Evolutionary conservation across 2,797 vertebrate species (phyloP).

Genomic region (Glossophaga mutica): DNA sequence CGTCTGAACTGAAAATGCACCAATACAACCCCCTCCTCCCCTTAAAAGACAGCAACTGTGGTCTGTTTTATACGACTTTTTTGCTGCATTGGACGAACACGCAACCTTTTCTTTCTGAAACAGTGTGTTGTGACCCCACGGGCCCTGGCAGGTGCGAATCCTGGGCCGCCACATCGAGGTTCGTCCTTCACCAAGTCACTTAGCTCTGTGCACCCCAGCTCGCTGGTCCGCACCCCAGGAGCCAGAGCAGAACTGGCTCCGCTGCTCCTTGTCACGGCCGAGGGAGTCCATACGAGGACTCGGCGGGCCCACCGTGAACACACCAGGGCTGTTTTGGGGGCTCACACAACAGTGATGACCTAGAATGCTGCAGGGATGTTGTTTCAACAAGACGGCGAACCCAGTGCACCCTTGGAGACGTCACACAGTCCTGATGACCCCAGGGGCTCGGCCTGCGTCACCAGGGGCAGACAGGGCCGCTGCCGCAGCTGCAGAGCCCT

Average conservation of each 20-base stretch:
- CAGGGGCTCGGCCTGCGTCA: background rate
- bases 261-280: background rate
- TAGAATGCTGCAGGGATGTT: background rate
- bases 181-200: too few species aligned
- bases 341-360: background rate
- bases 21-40: too few species aligned
- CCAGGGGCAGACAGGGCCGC: too few species aligned
- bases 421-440: accelerated
- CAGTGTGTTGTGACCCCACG: accelerated
- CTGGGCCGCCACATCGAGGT: background rate
- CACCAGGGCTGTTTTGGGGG: background rate
- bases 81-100: accelerated
- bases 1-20: background rate
- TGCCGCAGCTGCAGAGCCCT: background rate
- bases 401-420: too few species aligned
- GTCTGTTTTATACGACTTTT: background rate
- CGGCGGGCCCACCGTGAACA: background rate
- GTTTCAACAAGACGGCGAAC: background rate
- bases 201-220: background rate
- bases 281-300: background rate
- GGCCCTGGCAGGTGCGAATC: too few species aligned
- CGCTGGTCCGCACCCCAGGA: background rate
- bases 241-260: background rate
- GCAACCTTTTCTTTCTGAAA: background rate
- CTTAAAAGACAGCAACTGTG: background rate